These are phyloP conservation scores for Zingel zingel DNA, from an alignment of 2,113 vertebrate species.

Conservation along the genomic window DNA sequence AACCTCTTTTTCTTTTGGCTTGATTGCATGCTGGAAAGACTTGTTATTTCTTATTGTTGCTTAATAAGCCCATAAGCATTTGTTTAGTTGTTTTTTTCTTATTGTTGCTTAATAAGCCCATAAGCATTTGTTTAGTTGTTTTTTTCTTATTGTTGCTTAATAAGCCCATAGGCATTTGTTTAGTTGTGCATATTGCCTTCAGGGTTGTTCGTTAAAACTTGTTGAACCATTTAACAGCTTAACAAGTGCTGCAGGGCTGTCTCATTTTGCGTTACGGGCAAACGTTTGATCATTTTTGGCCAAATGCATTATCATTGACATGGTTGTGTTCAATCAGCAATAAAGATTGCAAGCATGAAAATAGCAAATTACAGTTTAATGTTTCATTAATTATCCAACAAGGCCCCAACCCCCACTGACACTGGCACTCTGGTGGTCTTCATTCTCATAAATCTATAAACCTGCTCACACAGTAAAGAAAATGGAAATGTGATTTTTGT, in stretches of 20 bases:
- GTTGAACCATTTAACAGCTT: conserved; percentile 51
- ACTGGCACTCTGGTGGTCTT: not conserved
- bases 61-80: conserved; percentile 16
- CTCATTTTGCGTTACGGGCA: not conserved
- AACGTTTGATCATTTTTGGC: conserved; percentile 28
- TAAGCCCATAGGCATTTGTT: conserved; percentile 40
- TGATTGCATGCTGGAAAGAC: not conserved
- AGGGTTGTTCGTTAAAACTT: conserved; percentile 47
- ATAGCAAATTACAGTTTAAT: conserved; percentile 8
- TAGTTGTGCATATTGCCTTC: conserved; percentile 23
- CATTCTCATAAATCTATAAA: not conserved
- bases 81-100: conserved; percentile 20
- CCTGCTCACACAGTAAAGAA: not conserved
- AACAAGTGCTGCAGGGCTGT: conserved; percentile 19
- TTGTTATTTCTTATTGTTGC: not conserved
- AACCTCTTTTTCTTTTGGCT: conserved; percentile 14
- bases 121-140: conserved; percentile 28
- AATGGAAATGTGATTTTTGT: not conserved
- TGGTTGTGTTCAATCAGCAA: not conserved
- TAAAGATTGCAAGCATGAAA: not conserved
- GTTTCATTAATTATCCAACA: conserved; percentile 16
- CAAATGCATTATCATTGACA: conserved; percentile 13
- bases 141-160: not conserved
- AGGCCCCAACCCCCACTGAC: too few relatives aligned
- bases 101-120: too few relatives aligned